Evolutionary conservation across 2,797 vertebrate genomes (phyloP).

Genomic region (Chloroceryle amazona): DNA sequence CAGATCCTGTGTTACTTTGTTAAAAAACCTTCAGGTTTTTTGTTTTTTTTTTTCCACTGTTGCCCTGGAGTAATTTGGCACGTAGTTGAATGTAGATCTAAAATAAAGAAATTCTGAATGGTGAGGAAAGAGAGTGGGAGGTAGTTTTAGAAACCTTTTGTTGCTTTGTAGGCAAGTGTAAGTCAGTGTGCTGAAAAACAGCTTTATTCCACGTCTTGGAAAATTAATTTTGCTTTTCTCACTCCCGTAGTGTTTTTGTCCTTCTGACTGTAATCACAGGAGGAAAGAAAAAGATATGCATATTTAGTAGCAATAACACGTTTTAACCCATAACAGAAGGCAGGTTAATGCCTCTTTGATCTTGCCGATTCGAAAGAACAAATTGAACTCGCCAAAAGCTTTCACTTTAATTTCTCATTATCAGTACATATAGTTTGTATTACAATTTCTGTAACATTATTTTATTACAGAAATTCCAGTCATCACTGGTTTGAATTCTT

Average conservation of each 20-base stretch:
- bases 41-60: background rate
- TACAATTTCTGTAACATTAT: background rate
- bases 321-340: background rate
- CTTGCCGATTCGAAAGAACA: background rate
- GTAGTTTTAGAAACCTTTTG: background rate
- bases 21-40: background rate
- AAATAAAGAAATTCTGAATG: background rate
- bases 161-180: background rate
- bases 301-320: background rate
- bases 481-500: background rate
- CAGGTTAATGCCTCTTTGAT: background rate
- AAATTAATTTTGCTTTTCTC: background rate
- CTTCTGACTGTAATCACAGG: background rate
- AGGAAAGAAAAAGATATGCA: fast-evolving
- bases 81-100: background rate
- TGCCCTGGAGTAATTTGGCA: background rate
- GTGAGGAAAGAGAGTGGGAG: background rate
- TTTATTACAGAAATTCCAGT: background rate
- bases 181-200: background rate
- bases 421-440: background rate
- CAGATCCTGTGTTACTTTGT: background rate
- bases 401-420: background rate
- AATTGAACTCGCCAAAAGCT: background rate
- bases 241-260: background rate
- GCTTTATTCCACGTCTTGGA: background rate